Conservation (phyloP, 2,888 invertebrate species). For the Ectropis crepuscularia region DNA sequence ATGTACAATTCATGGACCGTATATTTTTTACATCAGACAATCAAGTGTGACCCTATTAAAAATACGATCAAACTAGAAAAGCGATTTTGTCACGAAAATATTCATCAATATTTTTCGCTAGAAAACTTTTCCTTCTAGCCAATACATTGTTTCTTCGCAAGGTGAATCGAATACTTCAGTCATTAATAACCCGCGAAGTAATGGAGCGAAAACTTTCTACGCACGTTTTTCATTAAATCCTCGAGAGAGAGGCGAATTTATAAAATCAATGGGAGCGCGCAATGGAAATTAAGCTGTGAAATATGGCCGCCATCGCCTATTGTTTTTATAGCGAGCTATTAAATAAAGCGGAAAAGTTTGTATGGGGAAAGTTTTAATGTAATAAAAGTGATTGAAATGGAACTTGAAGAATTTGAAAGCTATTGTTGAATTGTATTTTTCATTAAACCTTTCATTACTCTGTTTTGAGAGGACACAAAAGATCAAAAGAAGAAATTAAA, state of each 20-base stretch:
- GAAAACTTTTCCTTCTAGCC: slow-evolving; percentile 25
- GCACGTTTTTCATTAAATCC: slow-evolving; percentile 77
- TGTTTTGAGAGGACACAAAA: no score
- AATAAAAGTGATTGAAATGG: slow-evolving; percentile 24
- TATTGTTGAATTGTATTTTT: slow-evolving; percentile 1
- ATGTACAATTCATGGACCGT: no score
- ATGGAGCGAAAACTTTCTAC: slow-evolving; percentile 70
- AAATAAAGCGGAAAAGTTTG: slow-evolving; percentile 33
- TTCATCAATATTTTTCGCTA: not conserved
- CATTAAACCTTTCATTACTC: not conserved
- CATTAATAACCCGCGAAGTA: slow-evolving; percentile 68
- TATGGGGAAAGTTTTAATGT: slow-evolving; percentile 26
- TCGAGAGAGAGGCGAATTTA: slow-evolving; percentile 58
- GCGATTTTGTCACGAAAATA: not conserved
- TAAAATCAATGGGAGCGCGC: slow-evolving; percentile 63
- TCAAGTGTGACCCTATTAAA: not conserved
- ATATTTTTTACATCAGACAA: not conserved
- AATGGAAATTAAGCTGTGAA: slow-evolving; percentile 59
- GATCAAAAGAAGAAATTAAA: no score
- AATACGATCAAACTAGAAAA: not conserved
- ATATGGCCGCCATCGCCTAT: slow-evolving; percentile 40
- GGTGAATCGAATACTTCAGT: slow-evolving; percentile 53
- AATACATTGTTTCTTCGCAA: slow-evolving; percentile 24
- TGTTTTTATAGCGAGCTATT: slow-evolving; percentile 31
- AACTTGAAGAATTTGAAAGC: slow-evolving; percentile 16